Conservation (phyloP, 2,797 vertebrate genomes). For the Eulemur albifrons region DNA sequence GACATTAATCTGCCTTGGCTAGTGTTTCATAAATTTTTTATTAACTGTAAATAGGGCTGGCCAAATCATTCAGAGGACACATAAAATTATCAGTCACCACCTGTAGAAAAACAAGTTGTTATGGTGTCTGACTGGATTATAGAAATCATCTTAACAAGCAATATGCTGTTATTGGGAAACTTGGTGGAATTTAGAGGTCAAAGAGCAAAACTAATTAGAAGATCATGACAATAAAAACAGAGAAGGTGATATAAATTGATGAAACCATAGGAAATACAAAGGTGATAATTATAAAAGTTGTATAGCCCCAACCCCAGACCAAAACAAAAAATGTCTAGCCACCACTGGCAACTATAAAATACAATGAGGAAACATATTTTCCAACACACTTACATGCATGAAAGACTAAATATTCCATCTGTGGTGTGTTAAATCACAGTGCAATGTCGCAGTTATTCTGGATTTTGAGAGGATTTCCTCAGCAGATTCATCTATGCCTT, state of each 20-base stretch:
- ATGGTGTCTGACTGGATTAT: neutral
- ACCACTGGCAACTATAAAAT: slow-evolving; percentile 41
- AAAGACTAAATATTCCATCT: slow-evolving; percentile 58
- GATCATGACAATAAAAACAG: neutral
- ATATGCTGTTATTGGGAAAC: neutral
- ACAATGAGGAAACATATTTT: slow-evolving; percentile 56
- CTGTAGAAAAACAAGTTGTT: neutral
- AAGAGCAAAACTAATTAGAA: neutral
- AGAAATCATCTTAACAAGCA: neutral
- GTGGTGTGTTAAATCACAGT: neutral
- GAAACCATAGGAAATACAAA: neutral
- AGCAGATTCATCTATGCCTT: slow-evolving; percentile 3
- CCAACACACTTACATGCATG: slow-evolving; percentile 25
- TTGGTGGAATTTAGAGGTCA: neutral
- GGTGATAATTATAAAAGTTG: neutral
- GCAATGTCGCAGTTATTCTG: slow-evolving; percentile 9
- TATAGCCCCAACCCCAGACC: accelerated
- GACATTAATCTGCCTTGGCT: neutral
- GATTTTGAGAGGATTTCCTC: slow-evolving; percentile 47
- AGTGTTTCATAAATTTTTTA: neutral
- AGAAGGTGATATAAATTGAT: neutral
- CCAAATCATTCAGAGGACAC: neutral
- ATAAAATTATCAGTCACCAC: neutral
- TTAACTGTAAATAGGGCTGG: neutral
- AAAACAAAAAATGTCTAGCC: neutral